These are phyloP conservation scores for Acronicta alni DNA, from an alignment of 2,888 invertebrate species.

Conservation along the genomic window DNA sequence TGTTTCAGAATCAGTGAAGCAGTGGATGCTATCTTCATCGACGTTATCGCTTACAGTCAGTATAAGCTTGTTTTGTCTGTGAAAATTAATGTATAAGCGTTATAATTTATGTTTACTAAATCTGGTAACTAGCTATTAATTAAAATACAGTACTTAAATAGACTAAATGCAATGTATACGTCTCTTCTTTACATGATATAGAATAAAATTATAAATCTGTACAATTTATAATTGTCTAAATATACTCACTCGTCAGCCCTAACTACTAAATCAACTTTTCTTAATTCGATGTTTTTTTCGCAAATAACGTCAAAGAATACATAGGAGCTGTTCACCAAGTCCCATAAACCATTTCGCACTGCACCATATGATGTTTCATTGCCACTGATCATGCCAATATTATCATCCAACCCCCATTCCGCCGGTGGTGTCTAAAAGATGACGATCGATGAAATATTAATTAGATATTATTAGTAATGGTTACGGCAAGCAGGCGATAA, in stretches of 20 bases:
- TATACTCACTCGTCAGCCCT: conserved; percentile 69
- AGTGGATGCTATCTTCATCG: conserved; percentile 67
- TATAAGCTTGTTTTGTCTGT: conserved; percentile 72
- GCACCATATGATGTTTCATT: conserved; percentile 67
- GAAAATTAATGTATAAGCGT: conserved; percentile 39
- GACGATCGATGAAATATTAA: not conserved
- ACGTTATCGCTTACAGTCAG: conserved; percentile 66
- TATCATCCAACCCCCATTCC: conserved; percentile 55
- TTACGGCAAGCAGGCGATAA: conserved; percentile 14
- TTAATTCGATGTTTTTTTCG: conserved; percentile 72
- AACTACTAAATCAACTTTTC: conserved; percentile 66
- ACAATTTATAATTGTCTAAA: not conserved
- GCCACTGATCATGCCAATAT: conserved; percentile 15
- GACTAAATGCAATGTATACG: no score
- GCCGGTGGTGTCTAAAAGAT: conserved; percentile 69
- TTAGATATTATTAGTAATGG: not conserved
- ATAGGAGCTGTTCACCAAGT: conserved; percentile 73
- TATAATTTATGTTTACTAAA: not conserved
- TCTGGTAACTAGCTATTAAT: not conserved
- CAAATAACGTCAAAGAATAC: conserved; percentile 81
- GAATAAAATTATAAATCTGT: no score
- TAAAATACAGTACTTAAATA: conserved; percentile 8
- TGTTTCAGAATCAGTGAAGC: conserved; percentile 78
- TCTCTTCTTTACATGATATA: no score
- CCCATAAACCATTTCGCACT: conserved; percentile 72